phyloP scores from a whole-genome alignment of 2,113 vertebrate genomes.

The Chaetodon trifascialis region DNA sequence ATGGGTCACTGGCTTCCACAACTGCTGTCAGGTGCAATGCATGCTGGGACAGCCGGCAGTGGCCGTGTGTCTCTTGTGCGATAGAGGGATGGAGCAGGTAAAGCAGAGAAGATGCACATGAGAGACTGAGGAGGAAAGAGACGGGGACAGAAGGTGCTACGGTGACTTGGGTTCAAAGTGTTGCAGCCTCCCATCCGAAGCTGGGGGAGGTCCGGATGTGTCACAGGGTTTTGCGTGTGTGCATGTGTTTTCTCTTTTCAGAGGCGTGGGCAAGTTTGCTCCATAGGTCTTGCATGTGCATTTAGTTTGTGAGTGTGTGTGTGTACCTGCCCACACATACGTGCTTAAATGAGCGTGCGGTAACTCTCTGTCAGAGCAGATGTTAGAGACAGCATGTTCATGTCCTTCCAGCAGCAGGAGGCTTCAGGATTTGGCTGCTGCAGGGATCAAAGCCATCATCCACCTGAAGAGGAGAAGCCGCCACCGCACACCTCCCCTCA shows the following conservation, averaged over 20 bases:
- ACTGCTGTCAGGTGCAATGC: conserved; percentile 46
- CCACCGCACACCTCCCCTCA: not conserved
- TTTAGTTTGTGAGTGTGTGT: conserved; percentile 19
- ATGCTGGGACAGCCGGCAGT: conserved; percentile 47
- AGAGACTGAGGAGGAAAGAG: conserved; percentile 32
- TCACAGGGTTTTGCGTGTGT: conserved; percentile 41
- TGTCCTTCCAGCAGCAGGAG: conserved; percentile 59
- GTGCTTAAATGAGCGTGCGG: conserved; percentile 20
- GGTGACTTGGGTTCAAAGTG: conserved; percentile 48
- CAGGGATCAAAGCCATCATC: conserved; percentile 66
- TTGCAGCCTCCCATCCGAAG: conserved; percentile 41
- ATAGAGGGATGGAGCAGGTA: conserved; percentile 33
- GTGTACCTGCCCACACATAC: conserved; percentile 32
- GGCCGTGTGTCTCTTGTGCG: conserved; percentile 30
- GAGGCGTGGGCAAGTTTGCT: conserved; percentile 64
- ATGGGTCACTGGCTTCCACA: conserved; percentile 47
- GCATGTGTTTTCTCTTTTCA: conserved; percentile 56
- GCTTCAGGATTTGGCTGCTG: conserved; percentile 52
- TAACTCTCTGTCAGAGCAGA: conserved; percentile 55
- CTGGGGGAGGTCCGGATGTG: conserved; percentile 67
- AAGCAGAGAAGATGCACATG: conserved; percentile 19
- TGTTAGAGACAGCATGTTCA: conserved; percentile 53
- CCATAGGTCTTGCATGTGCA: conserved; percentile 29
- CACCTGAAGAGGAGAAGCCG: conserved; percentile 61
- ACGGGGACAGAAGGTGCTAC: conserved; percentile 29